Conservation (phyloP, 1,140 invertebrate genomes). For the Calephelis virginiensis region DNA sequence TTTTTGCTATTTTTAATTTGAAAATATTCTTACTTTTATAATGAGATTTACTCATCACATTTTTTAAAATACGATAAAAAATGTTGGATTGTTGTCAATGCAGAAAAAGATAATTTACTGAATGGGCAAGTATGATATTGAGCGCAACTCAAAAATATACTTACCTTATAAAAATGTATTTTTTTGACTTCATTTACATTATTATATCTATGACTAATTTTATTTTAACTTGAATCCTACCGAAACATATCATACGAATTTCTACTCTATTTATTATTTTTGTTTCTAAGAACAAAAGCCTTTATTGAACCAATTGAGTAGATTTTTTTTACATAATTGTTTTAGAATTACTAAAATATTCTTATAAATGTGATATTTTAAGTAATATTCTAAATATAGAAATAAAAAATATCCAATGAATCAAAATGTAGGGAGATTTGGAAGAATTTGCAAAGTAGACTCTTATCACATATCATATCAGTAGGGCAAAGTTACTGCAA, state of each 20-base stretch:
- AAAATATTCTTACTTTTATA: too few relatives aligned
- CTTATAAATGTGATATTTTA: constrained; percentile 68
- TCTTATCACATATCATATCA: neutral
- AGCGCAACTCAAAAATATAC: neutral
- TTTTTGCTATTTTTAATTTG: too few relatives aligned
- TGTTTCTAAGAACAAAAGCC: constrained; percentile 20
- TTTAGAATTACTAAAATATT: constrained; percentile 33
- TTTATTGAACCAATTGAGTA: constrained; percentile 24
- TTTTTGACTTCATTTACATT: constrained; percentile 18
- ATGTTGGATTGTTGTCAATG: too few relatives aligned
- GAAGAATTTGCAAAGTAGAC: neutral
- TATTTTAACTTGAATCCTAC: constrained; percentile 17
- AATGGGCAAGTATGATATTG: neutral
- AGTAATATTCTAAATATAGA: constrained; percentile 42
- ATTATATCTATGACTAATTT: constrained; percentile 22
- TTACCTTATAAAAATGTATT: neutral
- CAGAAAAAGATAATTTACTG: neutral
- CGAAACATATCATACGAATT: constrained; percentile 58
- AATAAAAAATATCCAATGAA: constrained; percentile 18
- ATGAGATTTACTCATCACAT: too few relatives aligned
- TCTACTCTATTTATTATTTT: constrained; percentile 24
- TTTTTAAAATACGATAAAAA: too few relatives aligned
- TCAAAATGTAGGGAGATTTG: constrained; percentile 18
- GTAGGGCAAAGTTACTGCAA: neutral
- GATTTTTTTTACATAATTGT: constrained; percentile 10